Conservation (phyloP, 2,797 vertebrate species). For the Squalus acanthias region DNA sequence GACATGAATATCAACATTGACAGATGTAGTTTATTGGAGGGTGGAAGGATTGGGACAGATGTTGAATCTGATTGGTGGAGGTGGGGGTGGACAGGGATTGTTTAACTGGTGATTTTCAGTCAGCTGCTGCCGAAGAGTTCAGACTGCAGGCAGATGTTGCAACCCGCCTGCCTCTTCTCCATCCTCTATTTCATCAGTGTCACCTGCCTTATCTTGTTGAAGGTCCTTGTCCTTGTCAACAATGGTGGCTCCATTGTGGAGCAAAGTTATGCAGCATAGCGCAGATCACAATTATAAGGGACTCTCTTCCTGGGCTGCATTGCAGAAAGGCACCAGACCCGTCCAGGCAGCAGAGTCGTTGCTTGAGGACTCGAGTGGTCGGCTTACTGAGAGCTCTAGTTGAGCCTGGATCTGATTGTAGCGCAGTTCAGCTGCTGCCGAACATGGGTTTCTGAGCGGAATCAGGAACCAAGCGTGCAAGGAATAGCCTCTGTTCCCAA, state of each 20-base stretch:
- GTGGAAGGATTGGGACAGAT: not conserved
- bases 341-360: not conserved
- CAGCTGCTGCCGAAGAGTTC: not conserved
- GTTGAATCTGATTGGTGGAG: not conserved
- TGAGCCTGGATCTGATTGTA: not conserved
- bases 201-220: not conserved
- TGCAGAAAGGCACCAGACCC: not conserved
- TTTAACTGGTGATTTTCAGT: not conserved
- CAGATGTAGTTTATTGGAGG: not conserved
- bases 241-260: not conserved
- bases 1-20: not conserved
- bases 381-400: not conserved
- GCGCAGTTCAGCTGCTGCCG: not conserved
- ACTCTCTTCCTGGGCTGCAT: not conserved
- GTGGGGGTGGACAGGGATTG: not conserved
- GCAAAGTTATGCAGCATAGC: not conserved
- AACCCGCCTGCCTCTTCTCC: not conserved
- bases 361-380: not conserved
- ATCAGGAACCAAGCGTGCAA: not conserved
- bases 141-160: not conserved
- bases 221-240: not conserved
- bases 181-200: not conserved
- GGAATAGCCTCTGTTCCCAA: not conserved
- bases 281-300: not conserved
- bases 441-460: not conserved